Conservation (phyloP, 1,140 invertebrate genomes). For the Thereuonema tuberculata region DNA sequence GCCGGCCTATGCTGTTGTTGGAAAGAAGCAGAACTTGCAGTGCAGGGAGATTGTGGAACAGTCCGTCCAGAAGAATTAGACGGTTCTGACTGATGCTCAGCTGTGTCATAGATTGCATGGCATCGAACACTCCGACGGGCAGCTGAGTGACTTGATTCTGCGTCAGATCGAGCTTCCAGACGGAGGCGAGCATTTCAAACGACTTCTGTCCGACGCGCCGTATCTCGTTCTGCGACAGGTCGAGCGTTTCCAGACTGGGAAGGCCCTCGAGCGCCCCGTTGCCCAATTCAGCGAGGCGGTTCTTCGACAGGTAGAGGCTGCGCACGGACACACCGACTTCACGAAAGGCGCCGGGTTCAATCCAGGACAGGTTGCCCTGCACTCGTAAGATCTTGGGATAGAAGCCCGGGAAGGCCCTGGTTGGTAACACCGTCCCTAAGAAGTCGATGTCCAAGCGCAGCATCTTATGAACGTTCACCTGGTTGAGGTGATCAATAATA, state of each 20-base stretch:
- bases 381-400: slow-evolving; percentile 9
- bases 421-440: not conserved
- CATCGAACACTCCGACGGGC: not conserved
- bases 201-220: not conserved
- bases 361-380: not conserved
- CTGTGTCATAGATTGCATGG: slow-evolving; percentile 4
- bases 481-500: slow-evolving; percentile 3
- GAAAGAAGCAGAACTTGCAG: not conserved
- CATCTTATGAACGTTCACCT: slow-evolving; percentile 5
- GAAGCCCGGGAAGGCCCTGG: not conserved
- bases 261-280: slow-evolving; percentile 6
- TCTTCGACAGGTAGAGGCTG: slow-evolving; percentile 4
- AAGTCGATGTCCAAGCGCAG: slow-evolving; percentile 6
- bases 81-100: not conserved
- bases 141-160: not conserved
- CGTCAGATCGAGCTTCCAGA: slow-evolving; percentile 4
- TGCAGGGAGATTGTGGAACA: slow-evolving; percentile 3
- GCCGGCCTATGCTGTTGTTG: not conserved
- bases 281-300: not conserved
- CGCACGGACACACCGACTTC: slow-evolving; percentile 1
- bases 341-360: slow-evolving; percentile 1
- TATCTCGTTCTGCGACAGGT: slow-evolving; percentile 3
- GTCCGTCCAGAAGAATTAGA: not conserved
- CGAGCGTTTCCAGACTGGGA: not conserved
- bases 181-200: not conserved